Evolutionary conservation across 2,113 vertebrate genomes (phyloP), one percentile per base, ranked within the genome.

Genomic region (Hippoglossus stenolepis): DNA sequence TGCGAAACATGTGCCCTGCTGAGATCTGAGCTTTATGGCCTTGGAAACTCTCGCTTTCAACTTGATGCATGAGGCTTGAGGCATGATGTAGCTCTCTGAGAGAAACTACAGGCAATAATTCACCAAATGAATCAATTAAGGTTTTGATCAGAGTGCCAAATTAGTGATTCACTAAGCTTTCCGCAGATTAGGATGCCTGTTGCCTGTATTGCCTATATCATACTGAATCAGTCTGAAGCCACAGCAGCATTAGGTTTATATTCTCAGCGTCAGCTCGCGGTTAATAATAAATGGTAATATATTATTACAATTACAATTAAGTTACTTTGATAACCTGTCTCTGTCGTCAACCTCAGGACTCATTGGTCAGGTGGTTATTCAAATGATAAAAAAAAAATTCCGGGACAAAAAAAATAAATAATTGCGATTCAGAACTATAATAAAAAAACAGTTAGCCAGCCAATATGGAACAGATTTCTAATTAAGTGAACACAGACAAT

Each of bases 1-100:
- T 23, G 73, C 54, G 28, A 67, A 81, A 88, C 87, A 80, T 67
- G 82, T 61, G 79, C 61, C 75, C 79, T 38, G 76, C 76, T 91
- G 87, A 87, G 75, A 83, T 77, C 74, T 83, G 76, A 87, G 87
- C 76, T 82, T 9, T 24, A 64, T 88, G 87, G 73, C 86, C 81
- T 91, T 91, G 87, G 68, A 85, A 83, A 86, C 15, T 20, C 51
- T 73, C 4, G 3, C 81, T 77, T 80, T 80, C 69, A 63, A 75
- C 54, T 67, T 54, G 0, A 81, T 60, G 58, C 72, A 54, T 75
- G 65, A 72, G 23, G 53, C 62, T 14, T 45, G 62, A 24, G 38
- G 62, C 60, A 20, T 40, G 35, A 62, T 18, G 60, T 24, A 57
- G 12, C 54, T 24, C 54, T 24, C 58, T 31, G 58, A 31, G 26